Percentiles rank a stretch among this genome's conserved stretches.
These are phyloP conservation scores for Seira ritae DNA, from an alignment of 2,888 invertebrate species.

Conservation along the genomic window DNA sequence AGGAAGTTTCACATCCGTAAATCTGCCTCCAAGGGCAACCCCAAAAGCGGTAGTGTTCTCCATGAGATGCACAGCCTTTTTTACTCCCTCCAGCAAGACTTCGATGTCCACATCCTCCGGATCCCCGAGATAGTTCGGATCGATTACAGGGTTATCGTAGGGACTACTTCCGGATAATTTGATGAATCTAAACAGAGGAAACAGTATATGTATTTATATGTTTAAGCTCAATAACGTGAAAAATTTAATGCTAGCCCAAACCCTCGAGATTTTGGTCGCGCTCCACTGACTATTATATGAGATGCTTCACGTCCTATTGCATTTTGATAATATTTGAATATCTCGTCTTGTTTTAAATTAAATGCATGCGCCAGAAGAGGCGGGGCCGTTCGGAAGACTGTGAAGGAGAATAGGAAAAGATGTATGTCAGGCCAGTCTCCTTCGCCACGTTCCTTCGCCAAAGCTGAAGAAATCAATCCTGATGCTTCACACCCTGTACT, in stretches of 20 bases:
- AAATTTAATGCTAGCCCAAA: too few relatives aligned
- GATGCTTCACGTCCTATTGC: conserved; percentile 58
- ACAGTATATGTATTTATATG: too few relatives aligned
- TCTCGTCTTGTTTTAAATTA: conserved; percentile 59
- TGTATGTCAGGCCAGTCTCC: conserved; percentile 71
- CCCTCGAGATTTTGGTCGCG: conserved; percentile 31
- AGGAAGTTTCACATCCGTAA: conserved; percentile 54
- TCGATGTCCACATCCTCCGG: conserved; percentile 57
- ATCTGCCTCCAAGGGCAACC: conserved; percentile 41
- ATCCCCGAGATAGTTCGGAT: conserved; percentile 70
- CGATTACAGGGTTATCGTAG: conserved; percentile 64
- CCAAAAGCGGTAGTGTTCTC: conserved; percentile 65
- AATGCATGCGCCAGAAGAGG: conserved; percentile 55
- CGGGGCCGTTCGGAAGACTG: conserved; percentile 3
- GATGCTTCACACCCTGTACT: conserved; percentile 57
- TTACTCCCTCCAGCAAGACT: conserved; percentile 66
- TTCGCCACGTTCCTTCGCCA: conserved; percentile 68
- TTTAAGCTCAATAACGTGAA: too few relatives aligned
- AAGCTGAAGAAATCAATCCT: conserved; percentile 61
- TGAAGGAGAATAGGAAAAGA: conserved; percentile 36
- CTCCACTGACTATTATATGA: conserved; percentile 49
- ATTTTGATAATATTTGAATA: conserved; percentile 57
- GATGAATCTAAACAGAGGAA: too few relatives aligned
- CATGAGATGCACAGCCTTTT: conserved; percentile 52
- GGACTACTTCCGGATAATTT: conserved; percentile 63